Conservation (phyloP, 2,888 invertebrate species). For the Sarcophaga carnaria region DNA sequence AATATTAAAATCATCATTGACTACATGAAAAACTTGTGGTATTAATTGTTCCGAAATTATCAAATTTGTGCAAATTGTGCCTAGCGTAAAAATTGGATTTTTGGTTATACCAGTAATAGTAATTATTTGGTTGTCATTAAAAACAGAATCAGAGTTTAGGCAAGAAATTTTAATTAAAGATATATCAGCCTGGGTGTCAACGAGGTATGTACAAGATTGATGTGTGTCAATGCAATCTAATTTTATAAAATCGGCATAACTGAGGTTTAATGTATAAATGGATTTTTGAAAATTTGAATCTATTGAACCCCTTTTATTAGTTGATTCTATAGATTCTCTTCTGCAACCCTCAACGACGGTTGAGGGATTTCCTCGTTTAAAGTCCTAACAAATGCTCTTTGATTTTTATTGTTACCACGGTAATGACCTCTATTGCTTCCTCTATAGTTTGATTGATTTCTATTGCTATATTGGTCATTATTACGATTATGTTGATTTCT, state of each 20-base stretch:
- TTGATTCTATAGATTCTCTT: not conserved
- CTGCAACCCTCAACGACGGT: not conserved
- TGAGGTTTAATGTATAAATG: constrained; percentile 16
- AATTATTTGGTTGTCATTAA: constrained; percentile 28
- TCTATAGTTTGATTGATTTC: not conserved
- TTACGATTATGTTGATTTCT: not conserved
- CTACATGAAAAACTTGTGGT: constrained; percentile 21
- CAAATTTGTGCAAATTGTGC: constrained; percentile 1
- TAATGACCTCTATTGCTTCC: not conserved
- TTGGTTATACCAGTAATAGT: constrained; percentile 25
- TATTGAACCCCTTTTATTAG: no score
- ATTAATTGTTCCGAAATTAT: not conserved
- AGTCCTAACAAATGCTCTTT: constrained; percentile 11
- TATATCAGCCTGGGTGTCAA: constrained; percentile 41
- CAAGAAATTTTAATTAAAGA: constrained; percentile 37
- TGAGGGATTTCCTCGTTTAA: constrained; percentile 41
- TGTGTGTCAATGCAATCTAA: not conserved
- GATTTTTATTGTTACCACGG: constrained; percentile 9
- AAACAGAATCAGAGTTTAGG: constrained; percentile 1
- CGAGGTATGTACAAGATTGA: constrained; percentile 17
- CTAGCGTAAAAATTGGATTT: not conserved
- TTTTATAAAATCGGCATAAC: constrained; percentile 32
- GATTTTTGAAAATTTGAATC: not conserved
- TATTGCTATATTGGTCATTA: not conserved
- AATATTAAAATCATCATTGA: constrained; percentile 15